Conservation (phyloP, 2,113 vertebrate species). For the Ctenodactylus gundi region DNA sequence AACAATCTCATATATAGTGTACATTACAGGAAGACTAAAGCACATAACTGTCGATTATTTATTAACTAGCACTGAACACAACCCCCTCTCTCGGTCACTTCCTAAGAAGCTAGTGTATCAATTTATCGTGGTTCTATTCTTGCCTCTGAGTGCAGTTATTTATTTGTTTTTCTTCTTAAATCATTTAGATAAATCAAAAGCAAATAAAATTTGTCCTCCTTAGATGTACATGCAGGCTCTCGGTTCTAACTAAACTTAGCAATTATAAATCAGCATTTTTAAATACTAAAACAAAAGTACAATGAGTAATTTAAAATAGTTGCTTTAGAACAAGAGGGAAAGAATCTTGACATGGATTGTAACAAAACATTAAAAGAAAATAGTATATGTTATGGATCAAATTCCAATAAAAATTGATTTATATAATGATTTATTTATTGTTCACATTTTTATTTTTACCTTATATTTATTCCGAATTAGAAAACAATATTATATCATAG, state of each 20-base stretch:
- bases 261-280: background rate
- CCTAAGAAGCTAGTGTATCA: background rate
- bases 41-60: background rate
- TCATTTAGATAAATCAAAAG: background rate
- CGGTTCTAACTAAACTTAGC: background rate
- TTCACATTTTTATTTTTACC: background rate
- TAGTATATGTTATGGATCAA: background rate
- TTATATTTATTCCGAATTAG: background rate
- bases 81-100: background rate
- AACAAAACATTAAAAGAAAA: background rate
- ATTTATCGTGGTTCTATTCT: background rate
- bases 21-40: background rate
- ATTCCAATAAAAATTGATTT: background rate
- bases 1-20: background rate
- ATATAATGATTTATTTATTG: too few relatives aligned
- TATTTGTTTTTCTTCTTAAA: conserved; percentile 1
- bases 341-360: background rate
- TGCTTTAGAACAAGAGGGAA: background rate
- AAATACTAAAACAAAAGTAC: conserved; percentile 21
- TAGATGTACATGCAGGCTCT: background rate
- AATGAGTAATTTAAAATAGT: background rate
- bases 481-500: background rate
- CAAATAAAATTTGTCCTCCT: background rate
- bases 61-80: background rate
- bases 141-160: background rate